phyloP scores from a whole-genome alignment of 2,797 vertebrate genomes.

The Sebastolobus altivelis region DNA sequence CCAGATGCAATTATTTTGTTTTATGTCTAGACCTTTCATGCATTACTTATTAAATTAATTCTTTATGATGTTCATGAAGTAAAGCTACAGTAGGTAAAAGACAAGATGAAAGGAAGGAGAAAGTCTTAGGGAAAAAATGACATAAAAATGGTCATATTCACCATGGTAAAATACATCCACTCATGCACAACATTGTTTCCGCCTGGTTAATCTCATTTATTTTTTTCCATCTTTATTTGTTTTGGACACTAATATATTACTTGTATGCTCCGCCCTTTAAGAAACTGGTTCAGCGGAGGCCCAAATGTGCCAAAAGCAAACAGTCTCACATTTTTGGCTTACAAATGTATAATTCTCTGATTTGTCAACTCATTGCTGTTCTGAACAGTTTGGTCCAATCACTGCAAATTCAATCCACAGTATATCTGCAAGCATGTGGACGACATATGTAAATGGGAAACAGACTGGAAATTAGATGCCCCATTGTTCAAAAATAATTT shows the following conservation, averaged over 20 bases:
- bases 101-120: neutral
- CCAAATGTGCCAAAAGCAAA: conserved; percentile 28
- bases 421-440: conserved; percentile 9
- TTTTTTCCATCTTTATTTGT: conserved; percentile 28
- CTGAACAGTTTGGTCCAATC: neutral
- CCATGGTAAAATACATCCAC: neutral
- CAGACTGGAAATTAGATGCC: conserved; percentile 5
- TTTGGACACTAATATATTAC: conserved; percentile 20
- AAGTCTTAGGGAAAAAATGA: neutral
- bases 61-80: neutral
- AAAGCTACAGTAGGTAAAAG: neutral
- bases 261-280: conserved; percentile 10
- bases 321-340: neutral
- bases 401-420: neutral
- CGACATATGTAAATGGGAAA: conserved; percentile 14
- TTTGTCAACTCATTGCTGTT: conserved; percentile 15
- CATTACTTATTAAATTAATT: conserved; percentile 9
- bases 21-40: neutral
- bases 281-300: conserved; percentile 2
- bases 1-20: neutral
- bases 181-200: conserved; percentile 41
- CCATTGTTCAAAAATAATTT: conserved; percentile 32
- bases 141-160: neutral
- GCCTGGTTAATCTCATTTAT: conserved; percentile 29
- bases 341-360: conserved; percentile 22